Percentiles rank a stretch among this genome's conserved stretches.
Conservation (phyloP, 2,113 vertebrate genomes). For the Gnathonemus longibarbis region DNA sequence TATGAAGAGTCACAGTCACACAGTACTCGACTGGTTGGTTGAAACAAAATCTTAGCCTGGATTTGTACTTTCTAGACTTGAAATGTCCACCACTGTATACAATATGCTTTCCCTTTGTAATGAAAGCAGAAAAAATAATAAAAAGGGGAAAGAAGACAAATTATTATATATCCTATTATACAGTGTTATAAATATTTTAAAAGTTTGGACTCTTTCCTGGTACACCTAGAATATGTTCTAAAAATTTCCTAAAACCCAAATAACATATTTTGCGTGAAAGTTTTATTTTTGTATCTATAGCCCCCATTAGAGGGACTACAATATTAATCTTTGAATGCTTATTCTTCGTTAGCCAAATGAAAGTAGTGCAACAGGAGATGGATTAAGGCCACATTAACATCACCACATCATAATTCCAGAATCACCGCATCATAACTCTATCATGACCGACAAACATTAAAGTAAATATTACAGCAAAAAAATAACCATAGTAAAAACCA, state of each 20-base stretch:
- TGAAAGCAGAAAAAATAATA: not conserved
- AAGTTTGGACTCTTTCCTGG: not conserved
- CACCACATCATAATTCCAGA: not conserved
- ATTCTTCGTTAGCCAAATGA: not conserved
- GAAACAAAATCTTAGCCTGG: not conserved
- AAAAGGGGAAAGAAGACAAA: not conserved
- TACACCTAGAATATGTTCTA: not conserved
- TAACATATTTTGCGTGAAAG: not conserved
- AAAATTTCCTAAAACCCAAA: not conserved
- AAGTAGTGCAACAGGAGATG: not conserved
- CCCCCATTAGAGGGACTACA: not conserved
- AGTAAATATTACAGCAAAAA: not conserved
- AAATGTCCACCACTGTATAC: not conserved
- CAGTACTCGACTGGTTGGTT: not conserved
- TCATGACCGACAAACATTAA: not conserved
- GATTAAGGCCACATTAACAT: not conserved
- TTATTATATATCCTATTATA: not conserved
- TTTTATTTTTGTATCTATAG: not conserved
- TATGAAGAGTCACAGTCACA: too few relatives aligned
- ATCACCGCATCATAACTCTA: not conserved
- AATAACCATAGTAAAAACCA: not conserved
- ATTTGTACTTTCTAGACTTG: not conserved
- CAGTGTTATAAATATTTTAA: not conserved
- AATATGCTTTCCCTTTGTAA: not conserved
- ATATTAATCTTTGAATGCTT: not conserved